A percentile compares a stretch with the other conserved stretches of the same genome.
phyloP scores from a whole-genome alignment of 2,113 vertebrate genomes.

The Tonatia bakeri region DNA sequence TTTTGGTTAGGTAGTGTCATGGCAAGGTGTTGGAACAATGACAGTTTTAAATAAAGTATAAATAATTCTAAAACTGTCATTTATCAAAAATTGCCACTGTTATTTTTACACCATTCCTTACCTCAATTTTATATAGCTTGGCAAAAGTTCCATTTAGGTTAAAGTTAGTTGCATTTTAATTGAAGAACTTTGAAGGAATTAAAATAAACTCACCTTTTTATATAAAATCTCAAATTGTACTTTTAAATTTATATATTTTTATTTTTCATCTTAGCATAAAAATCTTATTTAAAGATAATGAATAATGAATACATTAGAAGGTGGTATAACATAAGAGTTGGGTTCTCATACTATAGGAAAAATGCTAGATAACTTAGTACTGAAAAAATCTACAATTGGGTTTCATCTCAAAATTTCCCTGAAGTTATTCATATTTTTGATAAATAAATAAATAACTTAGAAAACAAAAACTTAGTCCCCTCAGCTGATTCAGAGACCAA shows the following conservation, averaged over 20 bases:
- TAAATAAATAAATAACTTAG: background rate
- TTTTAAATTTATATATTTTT: slow-evolving; percentile 55
- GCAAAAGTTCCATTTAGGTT: slow-evolving; percentile 49
- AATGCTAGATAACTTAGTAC: background rate
- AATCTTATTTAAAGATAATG: slow-evolving; percentile 53
- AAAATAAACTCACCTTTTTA: slow-evolving; percentile 31
- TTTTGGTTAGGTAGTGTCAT: slow-evolving; percentile 7
- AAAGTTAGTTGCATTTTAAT: slow-evolving; percentile 60
- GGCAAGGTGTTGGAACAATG: background rate
- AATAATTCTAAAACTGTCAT: slow-evolving; percentile 43
- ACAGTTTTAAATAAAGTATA: slow-evolving; percentile 37
- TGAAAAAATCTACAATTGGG: background rate
- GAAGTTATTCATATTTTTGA: background rate
- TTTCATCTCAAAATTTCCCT: background rate
- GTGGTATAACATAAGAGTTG: background rate
- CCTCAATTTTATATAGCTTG: slow-evolving; percentile 34
- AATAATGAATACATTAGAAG: slow-evolving; percentile 20
- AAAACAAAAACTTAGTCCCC: background rate
- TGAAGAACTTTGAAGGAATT: slow-evolving; percentile 51
- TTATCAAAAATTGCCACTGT: slow-evolving; percentile 52
- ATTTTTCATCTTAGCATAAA: slow-evolving; percentile 42
- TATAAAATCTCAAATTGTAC: slow-evolving; percentile 37
- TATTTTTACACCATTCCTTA: slow-evolving; percentile 50
- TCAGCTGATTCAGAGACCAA: background rate
- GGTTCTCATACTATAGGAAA: background rate